A percentile compares a stretch with the other conserved stretches of the same genome.
Evolutionary conservation across 2,797 vertebrate species (phyloP).

Genomic region (Liparis tanakae): DNA sequence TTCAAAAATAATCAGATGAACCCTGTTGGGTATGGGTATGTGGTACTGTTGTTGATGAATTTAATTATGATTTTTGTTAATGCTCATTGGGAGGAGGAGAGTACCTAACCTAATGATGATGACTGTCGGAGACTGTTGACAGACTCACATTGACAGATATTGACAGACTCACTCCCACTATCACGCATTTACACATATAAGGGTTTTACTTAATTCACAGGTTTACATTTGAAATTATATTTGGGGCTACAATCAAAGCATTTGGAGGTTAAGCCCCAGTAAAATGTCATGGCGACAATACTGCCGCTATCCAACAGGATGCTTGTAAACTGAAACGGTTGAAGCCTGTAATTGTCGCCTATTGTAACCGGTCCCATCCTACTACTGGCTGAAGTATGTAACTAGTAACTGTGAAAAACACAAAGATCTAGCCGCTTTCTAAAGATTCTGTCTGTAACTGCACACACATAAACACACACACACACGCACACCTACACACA

Average conservation of each 20-base stretch:
- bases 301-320: constrained; percentile 2
- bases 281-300: too few relatives aligned
- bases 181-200: too few relatives aligned
- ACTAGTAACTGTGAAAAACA: background rate
- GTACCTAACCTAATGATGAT: background rate
- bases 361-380: background rate
- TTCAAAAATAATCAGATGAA: constrained; percentile 8
- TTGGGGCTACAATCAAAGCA: too few relatives aligned
- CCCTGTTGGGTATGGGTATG: background rate
- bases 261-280: too few relatives aligned
- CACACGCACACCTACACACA: constrained; percentile 1
- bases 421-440: background rate
- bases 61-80: background rate
- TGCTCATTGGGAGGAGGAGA: background rate
- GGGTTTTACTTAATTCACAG: background rate
- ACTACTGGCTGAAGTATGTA: background rate
- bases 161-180: too few relatives aligned
- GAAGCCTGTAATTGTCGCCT: background rate
- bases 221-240: background rate
- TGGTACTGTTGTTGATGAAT: background rate
- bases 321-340: background rate
- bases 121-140: background rate
- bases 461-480: background rate
- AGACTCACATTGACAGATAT: too few relatives aligned
- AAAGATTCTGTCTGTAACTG: background rate